Evolutionary conservation across 2,888 invertebrate species (phyloP), one percentile per base, ranked within the genome.

Genomic region (Drosophila anomalipes): DNA sequence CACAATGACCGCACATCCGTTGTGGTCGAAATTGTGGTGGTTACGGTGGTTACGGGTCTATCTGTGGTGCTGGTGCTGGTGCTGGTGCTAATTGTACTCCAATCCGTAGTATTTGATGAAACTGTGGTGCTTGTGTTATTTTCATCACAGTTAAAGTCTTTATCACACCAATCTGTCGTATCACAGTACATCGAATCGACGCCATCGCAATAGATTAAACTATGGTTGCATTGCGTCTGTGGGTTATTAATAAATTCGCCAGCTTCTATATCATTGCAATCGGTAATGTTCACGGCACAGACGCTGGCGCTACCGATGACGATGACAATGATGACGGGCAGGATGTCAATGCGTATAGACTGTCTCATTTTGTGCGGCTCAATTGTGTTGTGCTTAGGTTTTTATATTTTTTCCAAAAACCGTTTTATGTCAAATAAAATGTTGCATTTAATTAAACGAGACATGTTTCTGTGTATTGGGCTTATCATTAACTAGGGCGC

Each of bases 391-490:
- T 59, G 86, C 74, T 70, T 57, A 80, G 89, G 81, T 82, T 86
- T 86, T 86, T 86, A 89, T 86, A 88, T 47, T 63, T 54, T 53
- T 66, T n/a, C 44, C 60, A 59, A 52, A 52, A 61, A 53, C 16
- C 28, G 69, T 65, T 1, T 57, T 57, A 70, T 73, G 69, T 41
- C 60, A 65, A 68, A 53, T 69, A 72, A 86, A 78, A 76, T 83
- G 56, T 83, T 86, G 82, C 76, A 86, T 86, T 86, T 83, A 88
- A 86, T 88, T 86, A 86, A 78, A 47, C 44, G 70, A 61, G 56
- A 71, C 86, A 57, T 88, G 88, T 88, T 72, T 56, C 39, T 69
- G 64, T 56, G 49, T 44, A 70, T 73, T 52, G 22, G 58, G 66
- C 82, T 83, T 86, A 78, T 86, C 82, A 71, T 63, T 57, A 78